Evolutionary conservation across 2,888 invertebrate genomes (phyloP).

Genomic region (Himalopsyche anomala): DNA sequence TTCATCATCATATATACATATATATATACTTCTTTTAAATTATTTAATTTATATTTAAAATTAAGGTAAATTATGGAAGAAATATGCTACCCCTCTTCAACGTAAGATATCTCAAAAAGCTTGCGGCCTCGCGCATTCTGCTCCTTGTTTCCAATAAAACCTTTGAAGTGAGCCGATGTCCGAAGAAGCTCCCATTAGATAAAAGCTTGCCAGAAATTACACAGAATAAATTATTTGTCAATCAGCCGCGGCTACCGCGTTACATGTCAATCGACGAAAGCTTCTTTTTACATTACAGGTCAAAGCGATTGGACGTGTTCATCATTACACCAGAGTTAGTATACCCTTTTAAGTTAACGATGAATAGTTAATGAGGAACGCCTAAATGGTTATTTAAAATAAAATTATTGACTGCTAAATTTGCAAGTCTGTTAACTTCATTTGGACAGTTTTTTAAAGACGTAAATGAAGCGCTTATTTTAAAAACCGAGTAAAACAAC

Average conservation of each 20-base stretch:
- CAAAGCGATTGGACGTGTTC: slow-evolving; percentile 2
- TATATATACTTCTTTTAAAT: too few species aligned
- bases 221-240: slow-evolving; percentile 53
- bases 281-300: slow-evolving; percentile 18
- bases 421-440: too few species aligned
- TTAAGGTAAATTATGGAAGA: too few species aligned
- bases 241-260: slow-evolving; percentile 45
- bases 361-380: not conserved
- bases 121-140: not conserved
- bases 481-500: too few species aligned
- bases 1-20: too few species aligned
- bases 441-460: too few species aligned
- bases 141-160: slow-evolving; percentile 32
- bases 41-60: too few species aligned
- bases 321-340: not conserved
- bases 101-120: not conserved
- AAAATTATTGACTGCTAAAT: too few species aligned
- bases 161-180: slow-evolving; percentile 53
- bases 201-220: slow-evolving; percentile 44
- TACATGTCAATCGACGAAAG: slow-evolving; percentile 17
- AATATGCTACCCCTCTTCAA: not conserved
- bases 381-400: too few species aligned
- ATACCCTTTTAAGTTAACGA: not conserved
- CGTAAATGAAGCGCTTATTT: too few species aligned
- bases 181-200: slow-evolving; percentile 47